Evolutionary conservation across 2,113 vertebrate genomes (phyloP), one percentile per base, ranked within the genome.

Genomic region (Tapirus terrestris): DNA sequence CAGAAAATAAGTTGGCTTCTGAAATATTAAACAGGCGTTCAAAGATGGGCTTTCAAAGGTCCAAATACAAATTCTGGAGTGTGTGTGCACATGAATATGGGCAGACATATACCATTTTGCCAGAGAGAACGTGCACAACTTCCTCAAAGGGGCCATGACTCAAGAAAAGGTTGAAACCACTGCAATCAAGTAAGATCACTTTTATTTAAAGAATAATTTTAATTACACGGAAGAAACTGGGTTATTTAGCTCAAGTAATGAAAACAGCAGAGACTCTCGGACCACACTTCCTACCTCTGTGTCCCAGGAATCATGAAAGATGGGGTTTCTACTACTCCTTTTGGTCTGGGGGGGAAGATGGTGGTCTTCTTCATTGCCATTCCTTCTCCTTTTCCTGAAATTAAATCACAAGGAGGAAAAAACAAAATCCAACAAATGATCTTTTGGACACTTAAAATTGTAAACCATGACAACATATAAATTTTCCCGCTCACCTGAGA

Each of bases 221-320:
- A 29, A 68, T 29, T 43, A 68, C 53, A 25, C 0, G 4, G 27
- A 36, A 81, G 20, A 43, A 60, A 45, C 25, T 14, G 16, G 11
- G 63, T 65, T 83, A 39, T 29, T 51, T 13, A 43, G 29, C 48
- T 58, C 39, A 73, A 72, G 45, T 33, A 86, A 21, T 31, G 60
- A 6, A 65, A 65, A 76, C 5, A 45, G 27, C 20, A 43, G 48
- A 36, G 25, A 31, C 6, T 39, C 13, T 20, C 51, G 7, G 18
- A 72, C 53, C 83, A n/a, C 33, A 58, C 3, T 25, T n/a, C 92
- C 84, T 99, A 99, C 99, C 99, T 99, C 99, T 4, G 99, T 99
- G 98, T 99, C 99, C 99, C 99, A 99, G 0, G 99, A 99, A 95
- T 99, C 99, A 89, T 99, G 99, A 5, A 99, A 99, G 91, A 99